Conservation (phyloP, 2,888 invertebrate genomes). For the Atethmia centrago region DNA sequence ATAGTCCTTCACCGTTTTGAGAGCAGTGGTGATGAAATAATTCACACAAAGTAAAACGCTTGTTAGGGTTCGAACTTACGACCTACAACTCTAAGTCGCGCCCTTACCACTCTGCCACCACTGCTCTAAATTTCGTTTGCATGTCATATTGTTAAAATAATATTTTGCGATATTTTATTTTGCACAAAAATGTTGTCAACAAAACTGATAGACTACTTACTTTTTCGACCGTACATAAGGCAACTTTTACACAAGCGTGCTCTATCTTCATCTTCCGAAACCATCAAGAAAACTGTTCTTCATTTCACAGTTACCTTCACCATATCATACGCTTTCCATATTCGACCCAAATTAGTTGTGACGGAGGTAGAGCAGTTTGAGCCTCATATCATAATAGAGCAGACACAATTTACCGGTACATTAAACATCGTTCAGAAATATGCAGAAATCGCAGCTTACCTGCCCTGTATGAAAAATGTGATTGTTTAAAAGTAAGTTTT, state of each 20-base stretch:
- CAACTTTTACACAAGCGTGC: constrained; percentile 34
- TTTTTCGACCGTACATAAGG: neutral
- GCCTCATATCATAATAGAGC: constrained; percentile 11
- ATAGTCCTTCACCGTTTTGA: too few species aligned
- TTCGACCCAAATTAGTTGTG: constrained; percentile 45
- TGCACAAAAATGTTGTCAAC: neutral
- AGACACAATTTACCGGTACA: constrained; percentile 47
- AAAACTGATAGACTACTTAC: constrained; percentile 1
- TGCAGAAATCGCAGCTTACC: neutral
- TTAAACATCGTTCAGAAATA: constrained; percentile 25
- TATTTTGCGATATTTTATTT: neutral
- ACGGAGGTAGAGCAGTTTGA: constrained; percentile 22
- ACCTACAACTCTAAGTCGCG: too few species aligned
- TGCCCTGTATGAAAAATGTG: neutral
- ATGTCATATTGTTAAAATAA: neutral
- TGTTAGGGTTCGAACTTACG: too few species aligned
- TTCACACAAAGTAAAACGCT: too few species aligned
- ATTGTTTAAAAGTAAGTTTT: neutral
- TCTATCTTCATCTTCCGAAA: constrained; percentile 29
- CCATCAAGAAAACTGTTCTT: constrained; percentile 25
- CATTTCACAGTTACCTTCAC: constrained; percentile 16
- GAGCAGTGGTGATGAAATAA: too few species aligned
- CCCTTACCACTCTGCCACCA: too few species aligned
- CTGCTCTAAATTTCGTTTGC: too few species aligned
- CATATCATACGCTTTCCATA: constrained; percentile 13